Evolutionary conservation across 2,113 vertebrate genomes (phyloP), one percentile per base, ranked within the genome.

Genomic region (Lampris incognitus): DNA sequence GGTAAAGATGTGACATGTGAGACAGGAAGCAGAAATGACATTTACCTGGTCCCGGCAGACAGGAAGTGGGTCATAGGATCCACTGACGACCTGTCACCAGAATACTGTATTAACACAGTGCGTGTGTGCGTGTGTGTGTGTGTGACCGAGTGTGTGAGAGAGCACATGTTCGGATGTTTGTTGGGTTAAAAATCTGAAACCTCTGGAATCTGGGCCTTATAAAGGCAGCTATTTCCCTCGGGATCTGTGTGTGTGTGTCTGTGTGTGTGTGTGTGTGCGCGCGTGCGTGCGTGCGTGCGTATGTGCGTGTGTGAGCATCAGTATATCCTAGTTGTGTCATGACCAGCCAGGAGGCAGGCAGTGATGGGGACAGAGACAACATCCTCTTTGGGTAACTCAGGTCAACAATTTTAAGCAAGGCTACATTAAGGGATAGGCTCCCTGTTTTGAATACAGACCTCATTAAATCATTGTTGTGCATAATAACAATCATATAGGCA

Each of bases 241-340:
- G 1, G 36, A 11, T 24, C 48, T 46, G 11, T 49, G 42, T 24
- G 7, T 36, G 42, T 49, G 62, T 46, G 58, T 6, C 1, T 56
- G 13, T n/a, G 8, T 63, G 37, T 57, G 56, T 57, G 56, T 57
- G 56, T 57, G 56, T 57, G 56, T 4, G 59, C 41, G 59, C 5
- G 41, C 11, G 57, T 3, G 52, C 0, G 40, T 10, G 40, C 40
- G 66, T 11, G 13, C 3, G 48, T 54, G 46, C 11, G 56, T 13
- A 10, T 36, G 48, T 42, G 69, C 39, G 40, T 50, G 54, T 54
- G 9, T 24, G 40, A 50, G 52, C 57, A 81, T 69, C 49, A 40
- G 54, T 77, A 66, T 41, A 85, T 80, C 87, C 89, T 88, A 88
- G 85, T 86, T 91, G 87, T 93, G 90, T 90, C 87, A 90, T 74